Base-by-base conservation (phyloP, 2,113 vertebrate species). In the Gymnorhina tibicen region DNA sequence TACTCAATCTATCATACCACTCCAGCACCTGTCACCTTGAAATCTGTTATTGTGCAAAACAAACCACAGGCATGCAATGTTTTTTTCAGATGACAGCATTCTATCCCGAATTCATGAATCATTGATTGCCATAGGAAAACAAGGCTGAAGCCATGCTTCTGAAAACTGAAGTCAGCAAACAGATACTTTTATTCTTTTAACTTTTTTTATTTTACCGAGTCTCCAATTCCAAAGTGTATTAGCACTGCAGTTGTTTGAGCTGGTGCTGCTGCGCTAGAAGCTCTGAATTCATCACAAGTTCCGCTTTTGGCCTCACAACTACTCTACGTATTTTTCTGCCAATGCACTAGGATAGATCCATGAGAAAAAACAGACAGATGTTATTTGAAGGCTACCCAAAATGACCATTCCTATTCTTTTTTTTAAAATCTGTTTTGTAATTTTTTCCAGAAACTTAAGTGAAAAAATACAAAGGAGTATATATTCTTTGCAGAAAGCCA, bases 121-220 rank as follows among this genome's bases (percentile, higher is more conserved):
- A 96, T 91, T 95, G 95, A 96, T 97, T 87, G 92, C 84, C 91
- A 89, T 24, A 93, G 81, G 37, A 94, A 96, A 97, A 97, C 91
- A 95, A 94, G 78, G 60, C 69, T 94, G 87, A 90, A 95, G 77
- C 78, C 92, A 83, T 64, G 39, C 66, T 88, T 91, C 93, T 95
- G 86, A 87, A 96, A 95, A 79, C 44, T 91, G 91, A 95, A 95
- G 64, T 85, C 80, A 84, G 86, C 72, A 94, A 93, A 85, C 53
- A 89, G 58, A 82, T 88, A 93, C 44, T 87, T 78, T 66, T 58
- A 62, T 60, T 89, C 78, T 91, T 84, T 76, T 32, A 67, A 67
- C 56, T 70, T 67, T 72, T 73, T 59, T 62, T 83, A 62, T 84
- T 90, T 80, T 75, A 82, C 88, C 22, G n/a, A 85, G 33, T 50